Conservation (phyloP, 1,140 invertebrate species). For the Aphelenchoides avenae region DNA sequence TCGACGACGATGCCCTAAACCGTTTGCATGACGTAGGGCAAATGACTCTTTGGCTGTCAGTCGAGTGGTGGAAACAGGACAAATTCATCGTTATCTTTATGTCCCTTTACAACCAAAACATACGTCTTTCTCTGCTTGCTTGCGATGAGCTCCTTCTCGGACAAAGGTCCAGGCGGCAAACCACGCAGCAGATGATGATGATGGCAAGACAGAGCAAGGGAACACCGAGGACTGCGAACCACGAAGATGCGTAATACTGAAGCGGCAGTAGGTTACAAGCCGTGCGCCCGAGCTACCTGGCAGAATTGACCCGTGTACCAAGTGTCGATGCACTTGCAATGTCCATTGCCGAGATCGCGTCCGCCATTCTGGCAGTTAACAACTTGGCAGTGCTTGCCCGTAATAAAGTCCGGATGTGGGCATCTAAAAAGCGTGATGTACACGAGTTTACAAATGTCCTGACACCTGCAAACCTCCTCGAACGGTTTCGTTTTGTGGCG, state of each 20-base stretch:
- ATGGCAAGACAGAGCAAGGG: slow-evolving; percentile 38
- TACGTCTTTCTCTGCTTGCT: neutral
- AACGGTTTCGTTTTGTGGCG: slow-evolving; percentile 13
- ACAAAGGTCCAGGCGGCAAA: slow-evolving; percentile 50
- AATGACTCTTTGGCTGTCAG: slow-evolving; percentile 6
- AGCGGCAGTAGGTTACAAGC: slow-evolving; percentile 1
- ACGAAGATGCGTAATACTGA: slow-evolving; percentile 47
- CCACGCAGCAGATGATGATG: slow-evolving; percentile 46
- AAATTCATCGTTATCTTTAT: neutral
- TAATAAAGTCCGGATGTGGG: slow-evolving; percentile 42
- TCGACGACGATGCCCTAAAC: slow-evolving; percentile 19
- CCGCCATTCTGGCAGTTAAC: slow-evolving; percentile 45
- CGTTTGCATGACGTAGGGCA: no score
- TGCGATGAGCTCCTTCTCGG: slow-evolving; percentile 23
- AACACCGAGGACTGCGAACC: slow-evolving; percentile 41
- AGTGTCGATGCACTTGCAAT: slow-evolving; percentile 39
- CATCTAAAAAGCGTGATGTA: slow-evolving; percentile 16
- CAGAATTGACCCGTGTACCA: slow-evolving; percentile 49
- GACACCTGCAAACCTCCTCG: slow-evolving; percentile 33
- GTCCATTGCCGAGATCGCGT: slow-evolving; percentile 8
- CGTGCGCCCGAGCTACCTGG: slow-evolving; percentile 21
- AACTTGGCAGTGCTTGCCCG: slow-evolving; percentile 42
- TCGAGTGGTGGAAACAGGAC: neutral
- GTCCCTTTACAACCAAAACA: neutral
- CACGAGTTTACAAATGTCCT: slow-evolving; percentile 9